Conservation (phyloP, 2,888 invertebrate species). For the Ichneumoninae sp. region DNA sequence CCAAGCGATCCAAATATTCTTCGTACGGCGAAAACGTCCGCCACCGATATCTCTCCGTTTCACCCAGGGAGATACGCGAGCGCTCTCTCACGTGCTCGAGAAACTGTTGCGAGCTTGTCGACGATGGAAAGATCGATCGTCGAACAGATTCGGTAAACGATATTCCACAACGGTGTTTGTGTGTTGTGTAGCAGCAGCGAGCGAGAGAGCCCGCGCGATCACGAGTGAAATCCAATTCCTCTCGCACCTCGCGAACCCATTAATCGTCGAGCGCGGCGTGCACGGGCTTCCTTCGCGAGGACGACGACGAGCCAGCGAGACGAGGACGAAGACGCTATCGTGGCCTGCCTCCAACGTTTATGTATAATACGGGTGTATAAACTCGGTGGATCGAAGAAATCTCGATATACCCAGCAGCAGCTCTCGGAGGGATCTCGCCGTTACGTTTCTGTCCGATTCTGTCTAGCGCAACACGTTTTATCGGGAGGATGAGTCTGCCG, state of each 20-base stretch:
- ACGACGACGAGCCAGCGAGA: conserved; percentile 42
- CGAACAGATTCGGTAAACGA: conserved; percentile 56
- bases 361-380: conserved; percentile 44
- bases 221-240: conserved; percentile 69
- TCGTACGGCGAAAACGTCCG: conserved; percentile 58
- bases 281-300: conserved; percentile 49
- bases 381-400: conserved; percentile 61
- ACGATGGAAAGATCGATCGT: conserved; percentile 65
- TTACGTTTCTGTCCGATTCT: conserved; percentile 60
- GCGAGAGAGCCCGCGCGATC: conserved; percentile 62
- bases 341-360: conserved; percentile 19
- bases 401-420: conserved; percentile 47
- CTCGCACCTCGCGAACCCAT: conserved; percentile 67
- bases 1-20: conserved; percentile 60
- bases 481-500: conserved; percentile 19
- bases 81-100: conserved; percentile 35
- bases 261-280: conserved; percentile 61
- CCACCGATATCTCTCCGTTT: conserved; percentile 31
- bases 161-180: conserved; percentile 52
- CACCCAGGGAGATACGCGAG: not conserved
- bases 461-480: conserved; percentile 64
- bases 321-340: conserved; percentile 47
- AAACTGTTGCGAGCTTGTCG: conserved; percentile 59
- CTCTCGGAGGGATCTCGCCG: conserved; percentile 41
- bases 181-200: conserved; percentile 58